These are phyloP conservation scores for Rhabdomys pumilio DNA, from an alignment of 2,797 vertebrate species.

Conservation along the genomic window DNA sequence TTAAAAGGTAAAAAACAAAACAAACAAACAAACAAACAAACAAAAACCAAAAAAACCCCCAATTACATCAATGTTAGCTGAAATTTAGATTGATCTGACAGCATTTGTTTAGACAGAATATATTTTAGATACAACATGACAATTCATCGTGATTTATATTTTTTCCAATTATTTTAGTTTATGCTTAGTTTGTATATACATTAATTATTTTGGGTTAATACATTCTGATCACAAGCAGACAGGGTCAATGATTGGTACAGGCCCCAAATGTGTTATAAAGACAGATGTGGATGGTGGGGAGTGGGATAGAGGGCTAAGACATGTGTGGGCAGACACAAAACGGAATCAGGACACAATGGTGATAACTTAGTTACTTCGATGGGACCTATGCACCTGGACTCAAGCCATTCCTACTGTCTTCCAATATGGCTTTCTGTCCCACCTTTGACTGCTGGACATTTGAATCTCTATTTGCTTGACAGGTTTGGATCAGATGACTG, in stretches of 20 bases:
- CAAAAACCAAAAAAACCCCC: no score
- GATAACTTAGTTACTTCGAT: background rate
- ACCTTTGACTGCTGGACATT: background rate
- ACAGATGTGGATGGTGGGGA: background rate
- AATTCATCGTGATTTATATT: background rate
- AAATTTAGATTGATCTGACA: background rate
- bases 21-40: no score
- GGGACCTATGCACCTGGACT: background rate
- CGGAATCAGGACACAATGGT: background rate
- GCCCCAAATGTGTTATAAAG: background rate
- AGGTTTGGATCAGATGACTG: background rate
- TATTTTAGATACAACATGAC: background rate
- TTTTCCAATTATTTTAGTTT: background rate
- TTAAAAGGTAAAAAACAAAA: background rate
- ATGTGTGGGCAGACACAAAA: background rate
- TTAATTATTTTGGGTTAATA: background rate
- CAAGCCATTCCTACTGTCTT: background rate
- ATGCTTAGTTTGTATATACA: background rate
- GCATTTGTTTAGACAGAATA: background rate
- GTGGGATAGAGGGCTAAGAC: background rate
- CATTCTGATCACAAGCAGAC: background rate
- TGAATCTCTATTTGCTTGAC: background rate
- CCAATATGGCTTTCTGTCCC: background rate
- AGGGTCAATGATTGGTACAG: background rate
- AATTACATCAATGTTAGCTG: background rate